Percentiles rank a stretch among this genome's conserved stretches.
phyloP scores from a whole-genome alignment of 2,888 invertebrate species.

The Limnephilus lunatus region DNA sequence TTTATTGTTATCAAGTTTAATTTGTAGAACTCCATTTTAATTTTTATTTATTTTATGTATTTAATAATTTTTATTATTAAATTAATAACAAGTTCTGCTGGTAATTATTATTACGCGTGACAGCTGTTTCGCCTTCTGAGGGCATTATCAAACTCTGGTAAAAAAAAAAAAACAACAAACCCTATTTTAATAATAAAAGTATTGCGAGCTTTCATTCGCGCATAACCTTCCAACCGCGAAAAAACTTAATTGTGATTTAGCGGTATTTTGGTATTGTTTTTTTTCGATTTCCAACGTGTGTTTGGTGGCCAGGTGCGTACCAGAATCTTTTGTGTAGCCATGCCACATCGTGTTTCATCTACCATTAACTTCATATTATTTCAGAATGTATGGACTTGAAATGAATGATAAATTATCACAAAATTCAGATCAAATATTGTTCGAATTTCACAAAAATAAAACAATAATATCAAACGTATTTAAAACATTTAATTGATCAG shows the following conservation, averaged over 20 bases:
- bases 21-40: too few relatives aligned
- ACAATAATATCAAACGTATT: neutral
- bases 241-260: slow-evolving; percentile 39
- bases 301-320: neutral
- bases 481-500: neutral
- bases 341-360: neutral
- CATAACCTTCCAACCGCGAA: neutral
- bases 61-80: too few relatives aligned
- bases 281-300: neutral
- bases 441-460: neutral
- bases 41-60: too few relatives aligned
- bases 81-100: too few relatives aligned
- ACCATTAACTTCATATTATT: neutral
- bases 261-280: slow-evolving; percentile 18
- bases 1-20: too few relatives aligned
- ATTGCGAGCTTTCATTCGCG: neutral
- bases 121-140: too few relatives aligned
- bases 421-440: neutral
- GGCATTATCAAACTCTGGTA: too few relatives aligned
- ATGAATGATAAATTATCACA: neutral
- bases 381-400: neutral
- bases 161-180: neutral
- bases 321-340: neutral
- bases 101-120: too few relatives aligned
- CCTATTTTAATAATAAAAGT: neutral